Percentiles rank a stretch among this genome's conserved stretches.
Conservation (phyloP, 2,113 vertebrate genomes). For the Bubo bubo region DNA sequence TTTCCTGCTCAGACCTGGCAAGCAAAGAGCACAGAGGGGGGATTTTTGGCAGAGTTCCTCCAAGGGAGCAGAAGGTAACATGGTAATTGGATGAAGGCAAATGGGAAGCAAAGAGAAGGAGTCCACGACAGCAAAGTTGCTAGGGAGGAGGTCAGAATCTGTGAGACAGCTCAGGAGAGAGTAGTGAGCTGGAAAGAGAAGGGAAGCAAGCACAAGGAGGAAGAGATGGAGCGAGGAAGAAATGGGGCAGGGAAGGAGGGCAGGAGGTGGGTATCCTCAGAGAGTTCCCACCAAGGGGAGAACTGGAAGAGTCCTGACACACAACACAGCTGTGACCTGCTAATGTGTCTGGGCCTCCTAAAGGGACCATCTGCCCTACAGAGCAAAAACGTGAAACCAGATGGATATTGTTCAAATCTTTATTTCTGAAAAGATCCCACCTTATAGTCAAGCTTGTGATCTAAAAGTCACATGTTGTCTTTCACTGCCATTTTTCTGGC, state of each 20-base stretch:
- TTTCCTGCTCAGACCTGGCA: slow-evolving; percentile 36
- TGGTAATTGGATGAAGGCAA: not conserved
- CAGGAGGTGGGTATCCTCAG: not conserved
- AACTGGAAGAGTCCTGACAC: not conserved
- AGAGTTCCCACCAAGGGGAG: not conserved
- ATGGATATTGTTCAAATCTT: not conserved
- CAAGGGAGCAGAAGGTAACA: not conserved
- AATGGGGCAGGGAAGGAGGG: not conserved
- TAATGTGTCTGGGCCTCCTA: not conserved
- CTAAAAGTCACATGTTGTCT: not conserved
- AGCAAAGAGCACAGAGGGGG: not conserved
- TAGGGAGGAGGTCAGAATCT: not conserved
- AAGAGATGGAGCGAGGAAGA: not conserved
- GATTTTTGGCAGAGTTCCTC: not conserved
- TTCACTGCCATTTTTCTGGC: not conserved
- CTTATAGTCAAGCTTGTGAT: not conserved
- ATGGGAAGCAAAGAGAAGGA: not conserved
- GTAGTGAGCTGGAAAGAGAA: not conserved
- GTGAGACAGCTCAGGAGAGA: not conserved
- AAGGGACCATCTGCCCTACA: not conserved
- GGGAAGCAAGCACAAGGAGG: not conserved
- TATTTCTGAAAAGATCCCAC: not conserved
- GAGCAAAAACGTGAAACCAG: not conserved
- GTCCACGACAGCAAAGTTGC: not conserved
- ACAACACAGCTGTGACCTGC: not conserved